Conservation (phyloP, 2,888 invertebrate species). For the Piscicola geometra region DNA sequence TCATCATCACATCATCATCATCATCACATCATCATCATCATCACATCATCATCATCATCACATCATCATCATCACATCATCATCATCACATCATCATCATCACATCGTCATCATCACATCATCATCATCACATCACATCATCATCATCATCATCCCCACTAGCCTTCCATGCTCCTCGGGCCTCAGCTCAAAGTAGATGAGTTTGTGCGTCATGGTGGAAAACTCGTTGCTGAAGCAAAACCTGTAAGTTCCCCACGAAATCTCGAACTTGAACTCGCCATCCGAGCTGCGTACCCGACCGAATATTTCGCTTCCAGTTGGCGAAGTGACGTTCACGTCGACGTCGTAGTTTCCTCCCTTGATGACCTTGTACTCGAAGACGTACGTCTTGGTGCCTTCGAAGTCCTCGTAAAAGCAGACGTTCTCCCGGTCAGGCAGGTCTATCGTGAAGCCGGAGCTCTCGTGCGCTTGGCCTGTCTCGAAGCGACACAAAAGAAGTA, state of each 20-base stretch:
- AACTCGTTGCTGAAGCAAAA: slow-evolving; percentile 52
- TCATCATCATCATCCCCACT: too few relatives aligned
- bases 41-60: too few relatives aligned
- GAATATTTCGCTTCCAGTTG: slow-evolving; percentile 50
- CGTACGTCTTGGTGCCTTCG: slow-evolving; percentile 44
- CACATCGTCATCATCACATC: too few relatives aligned
- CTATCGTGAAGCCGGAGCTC: slow-evolving; percentile 46
- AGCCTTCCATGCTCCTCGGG: slow-evolving; percentile 44
- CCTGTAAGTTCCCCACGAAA: slow-evolving; percentile 49
- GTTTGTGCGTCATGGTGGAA: slow-evolving; percentile 50
- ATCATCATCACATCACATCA: background rate
- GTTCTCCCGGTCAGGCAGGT: slow-evolving; percentile 49
- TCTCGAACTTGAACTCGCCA: slow-evolving; percentile 47
- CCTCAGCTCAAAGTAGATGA: slow-evolving; percentile 49
- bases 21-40: too few relatives aligned
- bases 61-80: too few relatives aligned
- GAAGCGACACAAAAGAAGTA: too few relatives aligned
- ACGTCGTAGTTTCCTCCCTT: slow-evolving; percentile 51
- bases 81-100: too few relatives aligned
- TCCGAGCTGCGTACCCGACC: slow-evolving; percentile 45
- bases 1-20: too few relatives aligned
- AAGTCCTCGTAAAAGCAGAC: slow-evolving; percentile 50
- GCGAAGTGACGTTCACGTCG: slow-evolving; percentile 49
- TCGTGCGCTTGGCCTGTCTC: slow-evolving; percentile 32
- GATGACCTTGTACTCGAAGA: slow-evolving; percentile 49